Base-by-base conservation (phyloP, 2,797 vertebrate species). In the Microhierax caerulescens region DNA sequence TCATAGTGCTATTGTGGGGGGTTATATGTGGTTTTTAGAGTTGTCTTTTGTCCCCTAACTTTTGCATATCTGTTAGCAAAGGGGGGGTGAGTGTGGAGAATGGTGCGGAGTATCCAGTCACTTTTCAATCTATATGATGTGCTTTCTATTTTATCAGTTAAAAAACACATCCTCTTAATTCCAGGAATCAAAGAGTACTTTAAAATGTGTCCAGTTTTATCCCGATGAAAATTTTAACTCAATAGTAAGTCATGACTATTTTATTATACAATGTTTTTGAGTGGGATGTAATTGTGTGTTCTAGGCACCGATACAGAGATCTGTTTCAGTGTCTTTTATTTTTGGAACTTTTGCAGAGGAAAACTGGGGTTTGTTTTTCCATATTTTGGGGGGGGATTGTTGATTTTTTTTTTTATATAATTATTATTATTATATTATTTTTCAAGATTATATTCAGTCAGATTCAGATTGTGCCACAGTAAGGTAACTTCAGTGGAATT, bases 131-230 rank as follows among this genome's bases (percentile, higher is more conserved):
- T 85, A 1, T 53, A 6, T 37, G 34, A 34, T 61, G 23, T 27
- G 13, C 30, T 73, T 73, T 39, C 45, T 89, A 15, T 53, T 81
- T 63, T 34, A 59, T 68, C 39, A 60, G 20, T 94, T 70, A 82
- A 47, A 80, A 83, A 95, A 65, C 13, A 32, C 21, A 37, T 92
- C 48, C 19, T 95, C 72, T 82, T 65, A 92, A 65, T 98, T 97
- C 23, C 88, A 98, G 98, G 97, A 98, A 98, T 98, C 98, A 91
- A 98, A 98, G 93, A 98, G 98, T 78, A 88, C 98, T 94, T 97
- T 99, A 96, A 98, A 98, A 86, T 99, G 99, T 95, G 94, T 99
- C 77, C 99, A 99, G 98, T 99, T 99, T 98, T 98, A 98, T 97
- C 95, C 98, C 30, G 97, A 97, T 95, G 98, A 97, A 83, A 98